Conservation (phyloP, 2,113 vertebrate genomes). For the Micronycteris hirsuta region DNA sequence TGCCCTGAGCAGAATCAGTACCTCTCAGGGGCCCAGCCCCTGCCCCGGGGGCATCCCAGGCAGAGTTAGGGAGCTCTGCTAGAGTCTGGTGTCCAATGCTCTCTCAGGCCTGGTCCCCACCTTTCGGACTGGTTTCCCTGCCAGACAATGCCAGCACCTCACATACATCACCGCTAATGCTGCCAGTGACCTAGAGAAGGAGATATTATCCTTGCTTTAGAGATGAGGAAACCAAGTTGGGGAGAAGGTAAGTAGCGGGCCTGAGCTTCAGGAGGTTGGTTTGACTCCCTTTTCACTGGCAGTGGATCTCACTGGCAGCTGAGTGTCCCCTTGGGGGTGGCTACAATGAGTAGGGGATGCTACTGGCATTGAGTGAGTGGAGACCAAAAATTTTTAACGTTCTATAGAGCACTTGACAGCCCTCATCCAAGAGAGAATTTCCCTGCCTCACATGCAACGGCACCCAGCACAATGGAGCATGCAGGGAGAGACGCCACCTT, state of each 20-base stretch:
- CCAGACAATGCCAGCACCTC: neutral
- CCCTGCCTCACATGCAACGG: neutral
- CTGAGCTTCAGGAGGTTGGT: neutral
- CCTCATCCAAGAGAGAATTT: neutral
- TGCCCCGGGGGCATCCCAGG: rapidly evolving
- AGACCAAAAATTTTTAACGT: neutral
- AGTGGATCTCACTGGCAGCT: neutral
- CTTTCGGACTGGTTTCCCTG: neutral
- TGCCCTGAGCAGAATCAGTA: neutral
- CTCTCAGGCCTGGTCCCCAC: neutral
- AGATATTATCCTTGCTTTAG: neutral
- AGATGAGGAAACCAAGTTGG: neutral
- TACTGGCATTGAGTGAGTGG: neutral
- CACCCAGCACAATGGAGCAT: neutral
- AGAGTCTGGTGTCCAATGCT: neutral
- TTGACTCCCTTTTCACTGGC: neutral
- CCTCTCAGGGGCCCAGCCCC: neutral
- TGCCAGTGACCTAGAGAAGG: neutral
- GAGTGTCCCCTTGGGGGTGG: neutral
- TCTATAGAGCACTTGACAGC: neutral
- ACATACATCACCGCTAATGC: neutral
- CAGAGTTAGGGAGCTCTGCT: too few relatives aligned
- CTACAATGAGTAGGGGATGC: neutral
- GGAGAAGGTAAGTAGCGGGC: neutral
- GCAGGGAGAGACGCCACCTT: neutral